These are phyloP conservation scores for Equus przewalskii DNA, from an alignment of 2,113 vertebrate species.

Conservation along the genomic window DNA sequence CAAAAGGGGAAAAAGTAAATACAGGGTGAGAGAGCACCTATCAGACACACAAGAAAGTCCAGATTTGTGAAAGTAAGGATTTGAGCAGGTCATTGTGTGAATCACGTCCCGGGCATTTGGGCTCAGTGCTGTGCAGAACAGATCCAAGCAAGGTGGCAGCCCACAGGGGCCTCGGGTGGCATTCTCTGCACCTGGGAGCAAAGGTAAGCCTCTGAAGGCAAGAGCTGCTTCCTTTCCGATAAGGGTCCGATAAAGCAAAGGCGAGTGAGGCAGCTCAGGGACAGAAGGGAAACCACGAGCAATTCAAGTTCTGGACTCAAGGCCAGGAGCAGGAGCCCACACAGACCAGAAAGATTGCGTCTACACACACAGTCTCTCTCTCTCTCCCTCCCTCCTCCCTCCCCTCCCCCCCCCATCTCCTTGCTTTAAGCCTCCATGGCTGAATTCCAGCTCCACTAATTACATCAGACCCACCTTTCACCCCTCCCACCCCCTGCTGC, in stretches of 20 bases:
- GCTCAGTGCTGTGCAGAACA: neutral
- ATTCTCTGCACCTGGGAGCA: no score
- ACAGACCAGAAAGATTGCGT: neutral
- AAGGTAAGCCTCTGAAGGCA: neutral
- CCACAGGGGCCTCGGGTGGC: neutral
- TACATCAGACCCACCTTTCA: conserved; percentile 68
- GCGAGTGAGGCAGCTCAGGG: neutral
- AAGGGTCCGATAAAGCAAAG: neutral
- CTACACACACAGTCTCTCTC: rapidly evolving
- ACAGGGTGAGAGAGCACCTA: rapidly evolving
- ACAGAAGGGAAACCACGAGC: neutral
- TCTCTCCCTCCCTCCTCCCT: rapidly evolving
- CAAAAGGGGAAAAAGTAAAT: neutral
- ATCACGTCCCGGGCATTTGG: rapidly evolving
- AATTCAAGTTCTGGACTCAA: neutral
- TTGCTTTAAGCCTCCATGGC: neutral
- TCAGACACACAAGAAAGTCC: neutral
- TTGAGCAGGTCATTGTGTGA: rapidly evolving
- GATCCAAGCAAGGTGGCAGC: rapidly evolving
- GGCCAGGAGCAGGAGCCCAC: neutral
- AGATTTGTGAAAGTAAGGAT: rapidly evolving
- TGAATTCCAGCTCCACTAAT: conserved; percentile 60
- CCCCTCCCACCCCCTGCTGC: conserved; percentile 46
- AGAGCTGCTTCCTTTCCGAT: neutral
- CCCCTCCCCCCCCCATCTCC: rapidly evolving